These are phyloP conservation scores for Pteronura brasiliensis DNA, from an alignment of 2,113 vertebrate species.

Conservation along the genomic window DNA sequence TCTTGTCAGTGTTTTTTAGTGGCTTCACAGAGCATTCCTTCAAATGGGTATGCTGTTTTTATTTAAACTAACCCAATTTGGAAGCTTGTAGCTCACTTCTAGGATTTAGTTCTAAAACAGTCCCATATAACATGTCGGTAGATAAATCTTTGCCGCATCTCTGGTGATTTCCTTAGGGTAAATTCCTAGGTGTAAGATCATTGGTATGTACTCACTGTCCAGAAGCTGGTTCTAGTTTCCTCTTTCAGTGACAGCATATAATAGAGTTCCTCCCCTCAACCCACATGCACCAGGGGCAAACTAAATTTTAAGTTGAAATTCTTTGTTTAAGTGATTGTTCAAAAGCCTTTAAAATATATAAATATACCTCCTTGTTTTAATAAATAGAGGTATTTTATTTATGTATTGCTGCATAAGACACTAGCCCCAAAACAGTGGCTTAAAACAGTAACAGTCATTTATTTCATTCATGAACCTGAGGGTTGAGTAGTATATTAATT, in stretches of 20 bases:
- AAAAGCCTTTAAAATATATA: constrained; percentile 3
- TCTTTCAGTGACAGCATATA: background rate
- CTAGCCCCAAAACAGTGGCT: background rate
- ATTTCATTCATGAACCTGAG: background rate
- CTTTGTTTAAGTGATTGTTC: background rate
- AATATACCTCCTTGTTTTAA: background rate
- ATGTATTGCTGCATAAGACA: background rate
- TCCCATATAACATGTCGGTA: background rate
- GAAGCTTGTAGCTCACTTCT: background rate
- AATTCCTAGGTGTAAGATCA: background rate
- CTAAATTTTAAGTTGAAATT: background rate
- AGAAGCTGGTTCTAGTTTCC: background rate
- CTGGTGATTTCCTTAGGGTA: background rate
- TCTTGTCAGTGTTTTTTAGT: background rate
- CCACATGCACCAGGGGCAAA: background rate
- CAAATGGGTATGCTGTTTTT: background rate
- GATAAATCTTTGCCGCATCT: background rate
- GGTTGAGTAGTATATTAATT: background rate
- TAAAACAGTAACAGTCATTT: background rate
- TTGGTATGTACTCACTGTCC: background rate
- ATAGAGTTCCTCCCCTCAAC: background rate
- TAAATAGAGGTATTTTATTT: background rate
- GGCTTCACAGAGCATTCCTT: background rate
- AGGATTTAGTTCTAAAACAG: background rate
- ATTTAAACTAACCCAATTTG: background rate